Evolutionary conservation across 2,113 vertebrate genomes (phyloP).

Genomic region (Spilogale gracilis): DNA sequence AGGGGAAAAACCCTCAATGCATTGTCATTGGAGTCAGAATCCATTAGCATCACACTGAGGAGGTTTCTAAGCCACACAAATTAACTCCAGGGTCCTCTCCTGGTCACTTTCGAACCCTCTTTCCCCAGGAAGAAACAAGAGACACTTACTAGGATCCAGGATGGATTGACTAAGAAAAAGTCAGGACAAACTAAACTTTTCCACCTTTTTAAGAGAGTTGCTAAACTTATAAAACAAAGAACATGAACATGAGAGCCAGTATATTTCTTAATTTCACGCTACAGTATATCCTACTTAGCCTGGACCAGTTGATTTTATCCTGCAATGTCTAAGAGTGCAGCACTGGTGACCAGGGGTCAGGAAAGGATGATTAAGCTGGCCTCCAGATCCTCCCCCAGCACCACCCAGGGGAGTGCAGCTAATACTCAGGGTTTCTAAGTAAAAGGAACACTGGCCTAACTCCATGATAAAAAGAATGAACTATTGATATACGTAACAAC

Average conservation of each 20-base stretch:
- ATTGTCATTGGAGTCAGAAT: background rate
- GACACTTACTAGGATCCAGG: background rate
- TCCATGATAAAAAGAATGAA: background rate
- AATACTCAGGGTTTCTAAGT: background rate
- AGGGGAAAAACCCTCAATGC: background rate
- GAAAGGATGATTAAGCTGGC: background rate
- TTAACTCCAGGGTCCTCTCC: background rate
- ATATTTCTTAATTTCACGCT: background rate
- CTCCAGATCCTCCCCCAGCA: background rate
- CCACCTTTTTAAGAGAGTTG: background rate
- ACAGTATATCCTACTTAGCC: background rate
- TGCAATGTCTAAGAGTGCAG: background rate
- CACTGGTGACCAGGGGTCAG: no score
- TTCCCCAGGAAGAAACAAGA: background rate
- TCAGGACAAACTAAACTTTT: background rate
- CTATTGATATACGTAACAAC: fast-evolving
- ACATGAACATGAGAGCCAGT: background rate
- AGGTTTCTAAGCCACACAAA: background rate
- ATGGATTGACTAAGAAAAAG: background rate
- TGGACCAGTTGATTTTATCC: background rate
- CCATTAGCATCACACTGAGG: background rate
- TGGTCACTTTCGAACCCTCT: fast-evolving
- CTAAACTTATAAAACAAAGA: background rate
- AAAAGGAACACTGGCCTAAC: background rate
- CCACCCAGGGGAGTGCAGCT: fast-evolving